Conservation (phyloP, 37 sponge, comb jelly and placozoan species). For the Eunapius fragilis region DNA sequence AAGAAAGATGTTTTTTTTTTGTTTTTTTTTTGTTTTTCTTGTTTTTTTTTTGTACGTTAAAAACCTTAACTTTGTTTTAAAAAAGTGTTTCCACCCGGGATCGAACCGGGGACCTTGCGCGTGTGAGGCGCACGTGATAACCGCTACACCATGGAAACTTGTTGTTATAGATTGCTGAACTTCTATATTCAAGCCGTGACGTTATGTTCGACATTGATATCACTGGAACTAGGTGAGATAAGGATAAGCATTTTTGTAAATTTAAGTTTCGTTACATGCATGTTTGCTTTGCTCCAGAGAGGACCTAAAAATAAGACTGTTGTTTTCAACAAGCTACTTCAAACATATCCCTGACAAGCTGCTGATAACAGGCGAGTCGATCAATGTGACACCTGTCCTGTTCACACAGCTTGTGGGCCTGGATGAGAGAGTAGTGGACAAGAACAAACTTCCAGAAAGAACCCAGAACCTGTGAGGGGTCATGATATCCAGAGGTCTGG, state of each 20-base stretch:
- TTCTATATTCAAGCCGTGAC: not conserved
- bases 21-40: no score
- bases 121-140: slow-evolving; percentile 85
- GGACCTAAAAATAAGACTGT: slow-evolving; percentile 46
- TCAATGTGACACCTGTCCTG: slow-evolving; percentile 68
- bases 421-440: not conserved
- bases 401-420: slow-evolving; percentile 41
- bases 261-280: not conserved
- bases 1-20: no score
- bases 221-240: slow-evolving; percentile 52
- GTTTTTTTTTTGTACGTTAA: no score
- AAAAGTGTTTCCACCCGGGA: slow-evolving; percentile 63
- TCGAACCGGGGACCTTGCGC: slow-evolving; percentile 81
- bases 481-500: not conserved
- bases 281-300: slow-evolving; percentile 23
- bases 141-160: slow-evolving; percentile 75
- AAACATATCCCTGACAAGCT: slow-evolving; percentile 22
- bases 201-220: slow-evolving; percentile 57
- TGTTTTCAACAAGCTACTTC: slow-evolving; percentile 37
- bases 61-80: no score
- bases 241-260: not conserved
- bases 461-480: not conserved
- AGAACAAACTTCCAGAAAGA: not conserved
- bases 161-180: slow-evolving; percentile 20
- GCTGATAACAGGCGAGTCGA: slow-evolving; percentile 24